A percentile compares a stretch with the other conserved stretches of the same genome.
Conservation (phyloP, 1,140 invertebrate species). For the Eriocheir sinensis region DNA sequence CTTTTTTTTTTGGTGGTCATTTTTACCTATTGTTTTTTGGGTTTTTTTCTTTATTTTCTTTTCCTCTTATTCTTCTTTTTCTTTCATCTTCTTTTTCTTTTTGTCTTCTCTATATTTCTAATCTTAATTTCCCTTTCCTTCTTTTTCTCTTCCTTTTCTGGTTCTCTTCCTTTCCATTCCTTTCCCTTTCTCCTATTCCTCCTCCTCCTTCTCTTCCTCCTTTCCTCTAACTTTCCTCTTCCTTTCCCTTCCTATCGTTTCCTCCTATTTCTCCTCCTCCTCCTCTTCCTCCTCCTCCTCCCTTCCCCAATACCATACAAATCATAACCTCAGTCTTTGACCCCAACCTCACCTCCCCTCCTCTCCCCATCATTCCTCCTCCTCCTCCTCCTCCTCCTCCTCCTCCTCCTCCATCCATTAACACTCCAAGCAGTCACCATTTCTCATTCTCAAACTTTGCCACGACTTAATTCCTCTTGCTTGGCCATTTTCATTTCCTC, state of each 20-base stretch:
- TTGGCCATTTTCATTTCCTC: background rate
- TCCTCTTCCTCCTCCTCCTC: slow-evolving; percentile 43
- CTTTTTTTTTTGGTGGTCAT: background rate
- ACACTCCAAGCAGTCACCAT: background rate
- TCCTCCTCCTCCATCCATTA: background rate
- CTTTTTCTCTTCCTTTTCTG: too few relatives aligned
- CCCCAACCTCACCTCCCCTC: background rate
- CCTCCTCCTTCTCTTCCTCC: background rate
- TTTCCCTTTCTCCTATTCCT: background rate
- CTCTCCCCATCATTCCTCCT: background rate
- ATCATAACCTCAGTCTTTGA: too few relatives aligned
- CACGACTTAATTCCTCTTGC: background rate
- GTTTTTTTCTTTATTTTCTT: too few relatives aligned
- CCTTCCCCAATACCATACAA: too few relatives aligned
- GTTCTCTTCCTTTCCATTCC: too few relatives aligned
- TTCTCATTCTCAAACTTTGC: background rate
- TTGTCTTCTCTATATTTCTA: too few relatives aligned
- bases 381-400: background rate
- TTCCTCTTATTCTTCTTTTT: too few relatives aligned
- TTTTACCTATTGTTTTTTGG: too few relatives aligned
- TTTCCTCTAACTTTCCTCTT: background rate
- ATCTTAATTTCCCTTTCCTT: too few relatives aligned
- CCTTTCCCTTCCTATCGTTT: background rate
- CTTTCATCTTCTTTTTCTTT: too few relatives aligned
- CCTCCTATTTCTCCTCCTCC: background rate